Evolutionary conservation across 2,888 invertebrate species (phyloP).

Genomic region (Tachina grossa): DNA sequence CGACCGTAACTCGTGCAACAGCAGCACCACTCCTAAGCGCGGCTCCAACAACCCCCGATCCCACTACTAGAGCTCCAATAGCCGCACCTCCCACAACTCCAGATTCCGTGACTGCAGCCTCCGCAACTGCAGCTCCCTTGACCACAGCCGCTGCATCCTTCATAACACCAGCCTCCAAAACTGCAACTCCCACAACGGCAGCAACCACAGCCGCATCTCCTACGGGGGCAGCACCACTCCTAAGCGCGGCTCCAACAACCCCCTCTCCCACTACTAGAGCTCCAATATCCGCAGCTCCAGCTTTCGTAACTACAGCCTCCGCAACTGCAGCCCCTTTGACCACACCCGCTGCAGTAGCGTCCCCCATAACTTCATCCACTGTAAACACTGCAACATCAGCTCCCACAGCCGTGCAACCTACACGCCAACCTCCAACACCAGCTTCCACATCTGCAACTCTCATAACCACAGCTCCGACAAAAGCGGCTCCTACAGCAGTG

Average conservation of each 20-base stretch:
- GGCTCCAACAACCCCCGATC: not conserved
- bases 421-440: not conserved
- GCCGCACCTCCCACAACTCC: not conserved
- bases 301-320: not conserved
- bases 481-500: not conserved
- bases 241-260: not conserved
- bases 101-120: not conserved
- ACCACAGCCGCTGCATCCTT: too few relatives aligned
- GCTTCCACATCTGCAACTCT: not conserved
- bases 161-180: not conserved
- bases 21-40: too few relatives aligned
- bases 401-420: not conserved
- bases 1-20: not conserved
- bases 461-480: not conserved
- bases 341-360: too few relatives aligned
- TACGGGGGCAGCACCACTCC: too few relatives aligned
- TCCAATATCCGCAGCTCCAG: not conserved
- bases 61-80: not conserved
- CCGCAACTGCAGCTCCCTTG: not conserved
- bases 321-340: not conserved
- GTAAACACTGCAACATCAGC: too few relatives aligned
- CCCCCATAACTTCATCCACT: too few relatives aligned
- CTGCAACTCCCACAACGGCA: not conserved
- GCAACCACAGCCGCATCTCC: not conserved
- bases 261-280: not conserved